Conservation (phyloP, 2,797 vertebrate genomes). For the Mastacembelus armatus region DNA sequence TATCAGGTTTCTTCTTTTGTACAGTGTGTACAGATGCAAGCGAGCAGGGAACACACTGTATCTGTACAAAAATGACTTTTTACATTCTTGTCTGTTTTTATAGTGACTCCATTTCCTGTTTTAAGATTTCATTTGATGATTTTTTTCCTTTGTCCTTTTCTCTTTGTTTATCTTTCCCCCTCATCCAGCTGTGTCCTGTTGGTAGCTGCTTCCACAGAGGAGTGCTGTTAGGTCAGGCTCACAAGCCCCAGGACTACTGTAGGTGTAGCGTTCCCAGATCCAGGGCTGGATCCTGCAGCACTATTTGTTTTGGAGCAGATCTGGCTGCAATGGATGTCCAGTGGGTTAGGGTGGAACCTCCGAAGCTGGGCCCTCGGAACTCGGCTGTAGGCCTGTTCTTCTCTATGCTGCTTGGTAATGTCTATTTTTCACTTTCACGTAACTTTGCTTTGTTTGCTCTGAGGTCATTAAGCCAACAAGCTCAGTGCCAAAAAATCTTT, state of each 20-base stretch:
- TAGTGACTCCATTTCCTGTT: background rate
- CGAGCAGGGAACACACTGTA: constrained; percentile 1
- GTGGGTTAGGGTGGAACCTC: constrained; percentile 58
- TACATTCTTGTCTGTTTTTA: background rate
- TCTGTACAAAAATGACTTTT: constrained; percentile 18
- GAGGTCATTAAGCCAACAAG: background rate
- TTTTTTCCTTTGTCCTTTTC: constrained; percentile 13
- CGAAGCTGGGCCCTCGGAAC: constrained; percentile 53
- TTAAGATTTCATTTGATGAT: constrained; percentile 13
- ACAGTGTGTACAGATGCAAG: constrained; percentile 4
- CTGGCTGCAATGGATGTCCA: constrained; percentile 77
- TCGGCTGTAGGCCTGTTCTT: constrained; percentile 63
- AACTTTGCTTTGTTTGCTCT: constrained; percentile 12
- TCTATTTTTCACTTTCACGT: constrained; percentile 31
- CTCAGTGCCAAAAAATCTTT: too few species aligned
- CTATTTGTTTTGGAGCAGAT: constrained; percentile 53
- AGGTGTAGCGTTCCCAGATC: constrained; percentile 16
- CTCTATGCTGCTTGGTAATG: constrained; percentile 79
- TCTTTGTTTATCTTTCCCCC: background rate
- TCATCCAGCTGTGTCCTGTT: constrained; percentile 2
- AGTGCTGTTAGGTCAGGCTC: constrained; percentile 36
- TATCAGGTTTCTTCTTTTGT: too few species aligned
- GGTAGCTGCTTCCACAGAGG: constrained; percentile 44
- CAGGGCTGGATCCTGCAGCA: constrained; percentile 59
- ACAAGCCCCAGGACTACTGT: constrained; percentile 3